These are phyloP conservation scores for Chrysodeixis includens DNA, from an alignment of 2,888 invertebrate species.

Conservation along the genomic window DNA sequence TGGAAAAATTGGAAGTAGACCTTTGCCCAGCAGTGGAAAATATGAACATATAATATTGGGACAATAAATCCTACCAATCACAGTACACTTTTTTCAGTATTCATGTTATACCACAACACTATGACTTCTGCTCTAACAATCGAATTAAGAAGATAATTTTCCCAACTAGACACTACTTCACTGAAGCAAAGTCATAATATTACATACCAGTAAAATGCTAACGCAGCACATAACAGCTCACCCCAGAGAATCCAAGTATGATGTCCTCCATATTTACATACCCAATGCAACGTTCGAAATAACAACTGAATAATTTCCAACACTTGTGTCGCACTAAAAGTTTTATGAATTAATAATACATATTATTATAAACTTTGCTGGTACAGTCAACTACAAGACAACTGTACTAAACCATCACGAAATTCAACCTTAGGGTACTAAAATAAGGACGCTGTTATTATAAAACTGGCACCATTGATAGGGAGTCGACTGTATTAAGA, in stretches of 20 bases:
- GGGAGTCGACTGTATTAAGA: background rate
- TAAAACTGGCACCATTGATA: background rate
- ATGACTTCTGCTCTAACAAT: no score
- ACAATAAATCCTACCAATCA: no score
- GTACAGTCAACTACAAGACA: background rate
- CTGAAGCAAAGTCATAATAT: no score
- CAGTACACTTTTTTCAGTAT: no score
- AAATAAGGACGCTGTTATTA: background rate
- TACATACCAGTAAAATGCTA: background rate
- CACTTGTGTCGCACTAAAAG: conserved; percentile 31
- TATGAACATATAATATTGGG: no score
- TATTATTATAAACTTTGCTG: conserved; percentile 34
- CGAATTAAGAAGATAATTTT: no score
- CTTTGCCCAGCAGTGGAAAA: no score
- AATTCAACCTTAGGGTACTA: background rate
- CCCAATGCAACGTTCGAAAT: conserved; percentile 18
- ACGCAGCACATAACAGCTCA: background rate
- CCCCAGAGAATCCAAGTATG: background rate
- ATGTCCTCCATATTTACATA: background rate
- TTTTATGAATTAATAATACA: conserved; percentile 45
- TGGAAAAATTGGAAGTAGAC: no score
- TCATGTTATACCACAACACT: no score
- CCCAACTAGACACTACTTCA: no score
- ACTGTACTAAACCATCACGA: background rate
- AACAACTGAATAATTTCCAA: conserved; percentile 18